Conservation (phyloP, 2,888 invertebrate genomes). For the Tinea pellionella region DNA sequence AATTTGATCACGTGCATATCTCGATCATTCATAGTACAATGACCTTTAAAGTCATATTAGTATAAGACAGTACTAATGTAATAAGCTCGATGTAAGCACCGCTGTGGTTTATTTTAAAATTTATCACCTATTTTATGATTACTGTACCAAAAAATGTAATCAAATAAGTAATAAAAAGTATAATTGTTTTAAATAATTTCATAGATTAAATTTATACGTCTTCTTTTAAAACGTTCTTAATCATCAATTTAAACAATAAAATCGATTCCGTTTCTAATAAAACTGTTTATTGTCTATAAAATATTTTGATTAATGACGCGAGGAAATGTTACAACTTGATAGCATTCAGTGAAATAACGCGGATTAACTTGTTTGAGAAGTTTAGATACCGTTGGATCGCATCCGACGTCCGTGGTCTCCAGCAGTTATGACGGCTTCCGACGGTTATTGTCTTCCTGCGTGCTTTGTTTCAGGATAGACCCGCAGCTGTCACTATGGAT, state of each 20-base stretch:
- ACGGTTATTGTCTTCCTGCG: slow-evolving; percentile 14
- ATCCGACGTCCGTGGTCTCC: slow-evolving; percentile 4
- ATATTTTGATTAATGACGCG: neutral
- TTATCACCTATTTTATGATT: neutral
- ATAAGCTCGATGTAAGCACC: neutral
- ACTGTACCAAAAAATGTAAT: neutral
- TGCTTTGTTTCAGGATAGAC: slow-evolving; percentile 1
- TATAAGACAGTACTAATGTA: neutral
- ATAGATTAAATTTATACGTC: too few relatives aligned
- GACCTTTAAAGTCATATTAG: neutral
- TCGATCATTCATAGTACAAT: neutral
- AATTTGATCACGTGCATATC: neutral
- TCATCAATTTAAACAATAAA: neutral
- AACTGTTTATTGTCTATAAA: neutral
- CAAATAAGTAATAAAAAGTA: neutral
- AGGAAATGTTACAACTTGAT: neutral
- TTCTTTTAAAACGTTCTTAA: neutral
- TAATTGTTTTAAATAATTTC: too few relatives aligned
- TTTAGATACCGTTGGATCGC: slow-evolving; percentile 7
- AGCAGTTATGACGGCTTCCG: slow-evolving; percentile 37
- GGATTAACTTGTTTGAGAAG: slow-evolving; percentile 10
- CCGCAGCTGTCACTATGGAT: slow-evolving; percentile 26
- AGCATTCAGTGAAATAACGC: neutral
- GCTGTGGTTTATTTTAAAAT: neutral
- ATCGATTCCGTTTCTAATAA: neutral